These are phyloP conservation scores for Tetanocera ferruginea DNA, from an alignment of 2,888 invertebrate species.

Conservation along the genomic window DNA sequence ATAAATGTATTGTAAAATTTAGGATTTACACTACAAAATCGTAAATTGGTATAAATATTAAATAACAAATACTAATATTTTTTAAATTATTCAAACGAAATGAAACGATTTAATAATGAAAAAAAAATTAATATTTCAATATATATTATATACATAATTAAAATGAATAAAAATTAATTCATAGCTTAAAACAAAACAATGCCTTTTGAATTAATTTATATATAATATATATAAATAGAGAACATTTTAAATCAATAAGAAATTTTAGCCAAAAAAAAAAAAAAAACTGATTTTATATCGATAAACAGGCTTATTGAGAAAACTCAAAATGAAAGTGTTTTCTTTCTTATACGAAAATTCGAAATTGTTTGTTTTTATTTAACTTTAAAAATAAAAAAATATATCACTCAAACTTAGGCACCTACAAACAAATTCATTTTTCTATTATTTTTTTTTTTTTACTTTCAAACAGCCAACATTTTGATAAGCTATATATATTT, in stretches of 20 bases:
- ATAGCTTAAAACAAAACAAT: constrained; percentile 7
- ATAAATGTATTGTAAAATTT: no score
- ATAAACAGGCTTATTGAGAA: no score
- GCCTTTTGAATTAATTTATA: constrained; percentile 16
- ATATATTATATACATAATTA: background rate
- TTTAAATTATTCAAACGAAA: constrained; percentile 23
- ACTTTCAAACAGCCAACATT: background rate
- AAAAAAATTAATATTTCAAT: background rate
- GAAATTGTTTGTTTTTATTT: no score
- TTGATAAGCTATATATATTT: background rate
- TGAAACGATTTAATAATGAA: background rate
- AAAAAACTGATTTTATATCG: background rate
- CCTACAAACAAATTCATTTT: background rate
- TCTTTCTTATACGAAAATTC: no score
- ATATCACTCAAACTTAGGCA: background rate
- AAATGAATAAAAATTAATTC: constrained; percentile 13
- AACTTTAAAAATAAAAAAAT: no score
- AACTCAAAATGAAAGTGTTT: no score
- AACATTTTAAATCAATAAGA: background rate
- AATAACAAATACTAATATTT: constrained; percentile 1
- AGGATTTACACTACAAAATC: background rate
- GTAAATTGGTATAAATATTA: background rate
- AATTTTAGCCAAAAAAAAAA: background rate
- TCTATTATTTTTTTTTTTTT: background rate
- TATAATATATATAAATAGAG: background rate